Base-by-base conservation (phyloP, 1,140 invertebrate species). In the Cheumatopsyche charites region DNA sequence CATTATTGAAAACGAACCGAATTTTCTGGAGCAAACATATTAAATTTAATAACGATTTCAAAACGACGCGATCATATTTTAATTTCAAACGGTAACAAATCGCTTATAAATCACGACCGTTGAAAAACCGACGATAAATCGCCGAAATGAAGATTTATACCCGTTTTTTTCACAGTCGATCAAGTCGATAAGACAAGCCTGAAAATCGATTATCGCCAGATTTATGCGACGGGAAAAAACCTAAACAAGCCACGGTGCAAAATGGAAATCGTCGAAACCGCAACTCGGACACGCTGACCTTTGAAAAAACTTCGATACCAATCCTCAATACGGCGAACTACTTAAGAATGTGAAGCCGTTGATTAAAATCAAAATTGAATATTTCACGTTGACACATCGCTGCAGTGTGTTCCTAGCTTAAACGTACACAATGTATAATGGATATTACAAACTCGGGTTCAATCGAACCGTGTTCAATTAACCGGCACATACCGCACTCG, bases 181-280 rank as follows among this genome's bases (percentile, higher is more conserved):
- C 19, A 52, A 52, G n/a, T 52, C 47, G 47, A 52, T 52, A 52
- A 52, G 47, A 52, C 47, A 52, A 52, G 47, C n/a, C 47, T 52
- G 47, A 52, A 52, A 52, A 52, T 52, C 47, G 47, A 52, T 52
- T 52, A 52, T 17, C 19, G 47, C 15, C n/a, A 15, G 19, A 52
- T 52, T 52, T 52, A 17, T 52, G 15, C 47, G 47, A 36, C 9
- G 29, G 29, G 9, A 36, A 9, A 3, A 36, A 36, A 36, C 3
- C 3, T 9, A 9, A 17, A 52, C 47, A 52, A 6, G 19, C 47
- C 13, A 19, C 47, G 15, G 9, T 15, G 19, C n/a, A 19, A 52
- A 17, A 17, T 52, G 2, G 15, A 47, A 47, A 5, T 17, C 19
- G 15, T 7, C 47, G 15, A 52, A 17, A 52, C 47, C 47, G 47